Evolutionary conservation across 1,140 invertebrate genomes (phyloP), one percentile per base, ranked within the genome.

Genomic region (Caerostris darwini): DNA sequence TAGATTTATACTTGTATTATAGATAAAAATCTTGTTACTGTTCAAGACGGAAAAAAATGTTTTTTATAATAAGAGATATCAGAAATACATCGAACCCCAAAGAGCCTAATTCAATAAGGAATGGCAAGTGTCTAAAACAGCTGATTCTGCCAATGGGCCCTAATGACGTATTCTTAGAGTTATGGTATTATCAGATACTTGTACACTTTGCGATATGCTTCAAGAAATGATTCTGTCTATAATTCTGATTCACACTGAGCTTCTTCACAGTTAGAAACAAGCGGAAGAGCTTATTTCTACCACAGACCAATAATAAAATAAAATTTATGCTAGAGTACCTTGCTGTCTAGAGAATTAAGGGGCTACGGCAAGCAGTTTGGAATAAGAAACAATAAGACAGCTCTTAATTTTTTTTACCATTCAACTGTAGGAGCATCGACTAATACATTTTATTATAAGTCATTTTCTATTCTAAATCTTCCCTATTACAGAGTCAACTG

Each of bases 401-500:
- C 59, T 87, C 58, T 87, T 87, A 64, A 87, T 64, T 61, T 87
- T 77, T 83, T 83, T 83, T 83, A 83, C 82, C 85, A 61, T 87
- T 87, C 59, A 87, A 61, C 85, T 61, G 85, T 87, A 61, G 34
- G 59, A 61, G 59, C 57, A 87, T 64, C 57, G 57, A 61, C 85
- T 87, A 87, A 87, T 87, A 87, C 59, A 61, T 57, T 87, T 64
- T 87, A 64, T 64, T 87, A 87, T 87, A 87, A 87, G 85, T 87
- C 85, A 87, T 87, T 87, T 87, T 87, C 85, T 87, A 87, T 87
- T 87, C 85, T 64, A 87, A 87, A 64, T 64, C 85, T 87, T 87
- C 59, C 59, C 34, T 50, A 87, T 87, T 87, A 87, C 85, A 10
- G 85, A 87, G 85, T 87, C 85, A 87, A 87, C 57, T 87, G 85